Evolutionary conservation across 1,140 invertebrate species (phyloP).

Genomic region (Orussus abietinus): DNA sequence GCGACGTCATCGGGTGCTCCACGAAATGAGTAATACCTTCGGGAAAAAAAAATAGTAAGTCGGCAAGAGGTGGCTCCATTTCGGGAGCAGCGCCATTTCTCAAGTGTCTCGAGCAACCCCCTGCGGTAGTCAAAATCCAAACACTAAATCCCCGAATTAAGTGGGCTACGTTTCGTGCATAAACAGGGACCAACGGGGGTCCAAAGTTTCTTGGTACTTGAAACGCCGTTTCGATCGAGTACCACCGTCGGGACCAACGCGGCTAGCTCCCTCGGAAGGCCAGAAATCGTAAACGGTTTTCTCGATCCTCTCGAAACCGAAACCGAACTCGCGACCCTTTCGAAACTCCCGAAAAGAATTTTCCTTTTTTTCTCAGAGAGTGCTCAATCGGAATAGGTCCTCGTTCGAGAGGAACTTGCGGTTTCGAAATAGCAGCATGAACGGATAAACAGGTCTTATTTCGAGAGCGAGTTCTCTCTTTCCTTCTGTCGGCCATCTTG

Average conservation of each 20-base stretch:
- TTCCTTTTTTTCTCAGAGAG: no score
- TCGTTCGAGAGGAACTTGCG: not conserved
- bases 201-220: no score
- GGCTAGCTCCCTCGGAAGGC: no score
- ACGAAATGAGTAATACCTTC: conserved; percentile 1
- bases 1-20: not conserved
- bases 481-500: conserved; percentile 2
- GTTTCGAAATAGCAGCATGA: conserved; percentile 37
- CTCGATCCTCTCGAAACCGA: no score
- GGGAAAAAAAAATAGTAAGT: conserved; percentile 2
- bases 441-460: conserved; percentile 39
- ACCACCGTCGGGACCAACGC: no score
- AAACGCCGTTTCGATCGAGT: no score
- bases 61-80: conserved; percentile 22
- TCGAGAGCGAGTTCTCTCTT: conserved; percentile 24
- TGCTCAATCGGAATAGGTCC: not conserved
- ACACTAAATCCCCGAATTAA: conserved; percentile 35
- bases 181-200: conserved; percentile 26
- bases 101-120: conserved; percentile 32
- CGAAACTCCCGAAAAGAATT: no score
- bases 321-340: no score
- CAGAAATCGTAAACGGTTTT: no score
- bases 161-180: conserved; percentile 28
- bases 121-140: conserved; percentile 33
- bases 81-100: no score